A percentile compares a stretch with the other conserved stretches of the same genome.
phyloP scores from a whole-genome alignment of 2,888 invertebrate genomes.

The Heliconius erato region DNA sequence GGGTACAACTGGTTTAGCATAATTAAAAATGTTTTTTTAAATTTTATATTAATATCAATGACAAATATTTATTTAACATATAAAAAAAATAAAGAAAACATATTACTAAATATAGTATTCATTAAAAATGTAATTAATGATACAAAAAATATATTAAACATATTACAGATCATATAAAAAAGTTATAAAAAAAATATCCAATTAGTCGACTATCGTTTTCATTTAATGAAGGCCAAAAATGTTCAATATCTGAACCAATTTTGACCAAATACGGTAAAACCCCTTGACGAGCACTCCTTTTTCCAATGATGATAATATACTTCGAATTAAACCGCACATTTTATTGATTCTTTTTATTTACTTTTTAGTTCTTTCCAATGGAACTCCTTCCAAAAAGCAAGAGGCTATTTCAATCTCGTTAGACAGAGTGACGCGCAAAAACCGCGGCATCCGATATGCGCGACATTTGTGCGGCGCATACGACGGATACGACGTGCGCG shows the following conservation, averaged over 20 bases:
- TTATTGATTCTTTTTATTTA: conserved; percentile 33
- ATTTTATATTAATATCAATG: background rate
- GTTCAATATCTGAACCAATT: conserved; percentile 36
- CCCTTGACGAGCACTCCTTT: conserved; percentile 23
- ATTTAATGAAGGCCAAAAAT: conserved; percentile 28
- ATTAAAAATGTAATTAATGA: background rate
- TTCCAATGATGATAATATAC: conserved; percentile 33
- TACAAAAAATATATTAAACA: background rate
- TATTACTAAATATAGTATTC: conserved; percentile 8
- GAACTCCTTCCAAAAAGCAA: conserved; percentile 44
- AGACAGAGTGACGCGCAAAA: conserved; percentile 79
- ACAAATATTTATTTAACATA: background rate
- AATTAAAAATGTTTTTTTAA: background rate
- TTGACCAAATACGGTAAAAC: conserved; percentile 35
- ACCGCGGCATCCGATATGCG: conserved; percentile 67
- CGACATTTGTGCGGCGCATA: conserved; percentile 70
- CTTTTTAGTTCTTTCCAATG: conserved; percentile 36
- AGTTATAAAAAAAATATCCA: conserved; percentile 13
- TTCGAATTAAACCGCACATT: conserved; percentile 34
- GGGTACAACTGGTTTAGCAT: background rate
- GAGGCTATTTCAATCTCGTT: conserved; percentile 75
- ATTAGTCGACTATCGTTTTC: conserved; percentile 20
- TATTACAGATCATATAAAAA: background rate
- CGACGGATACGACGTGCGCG: conserved; percentile 66
- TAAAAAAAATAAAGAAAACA: background rate